Percentiles rank a stretch among this genome's conserved stretches.
Evolutionary conservation across 2,113 vertebrate species (phyloP).

Genomic region (Xiphias gladius): DNA sequence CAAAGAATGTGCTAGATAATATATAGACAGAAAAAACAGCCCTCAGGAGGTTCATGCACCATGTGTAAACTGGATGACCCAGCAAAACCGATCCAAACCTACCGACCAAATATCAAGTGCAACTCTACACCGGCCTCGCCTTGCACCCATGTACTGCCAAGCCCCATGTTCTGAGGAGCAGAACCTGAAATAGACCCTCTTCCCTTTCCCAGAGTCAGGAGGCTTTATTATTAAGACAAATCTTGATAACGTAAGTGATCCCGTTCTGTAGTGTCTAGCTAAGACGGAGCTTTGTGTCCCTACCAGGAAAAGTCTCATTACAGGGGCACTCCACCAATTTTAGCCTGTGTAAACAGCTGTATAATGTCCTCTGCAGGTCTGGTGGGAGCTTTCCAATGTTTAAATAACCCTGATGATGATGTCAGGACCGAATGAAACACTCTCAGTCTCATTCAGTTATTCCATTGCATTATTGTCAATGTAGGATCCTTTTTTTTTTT

Average conservation of each 20-base stretch:
- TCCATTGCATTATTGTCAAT: neutral
- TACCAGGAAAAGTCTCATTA: neutral
- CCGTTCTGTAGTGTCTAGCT: neutral
- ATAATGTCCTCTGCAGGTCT: neutral
- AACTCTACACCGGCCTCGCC: constrained; percentile 66
- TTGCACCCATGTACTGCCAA: constrained; percentile 22
- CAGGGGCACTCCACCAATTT: neutral
- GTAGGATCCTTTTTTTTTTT: neutral
- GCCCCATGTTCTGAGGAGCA: constrained; percentile 45
- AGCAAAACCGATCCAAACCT: constrained; percentile 31
- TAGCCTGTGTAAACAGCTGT: neutral
- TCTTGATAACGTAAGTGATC: neutral
- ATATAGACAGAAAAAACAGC: constrained; percentile 39
- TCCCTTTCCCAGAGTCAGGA: constrained; percentile 50
- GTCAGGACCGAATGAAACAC: too few relatives aligned
- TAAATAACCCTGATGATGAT: too few relatives aligned
- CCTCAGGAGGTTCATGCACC: neutral
- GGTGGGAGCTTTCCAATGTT: neutral
- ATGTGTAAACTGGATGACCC: constrained; percentile 40
- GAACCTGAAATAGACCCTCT: constrained; percentile 79
- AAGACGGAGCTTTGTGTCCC: neutral
- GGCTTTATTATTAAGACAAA: constrained; percentile 17
- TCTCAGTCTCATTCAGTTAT: too few relatives aligned
- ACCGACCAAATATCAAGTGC: constrained; percentile 66
- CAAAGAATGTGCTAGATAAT: constrained; percentile 35